These are phyloP conservation scores for Drosophila parabipectinata DNA, from an alignment of 1,140 invertebrate species.

Conservation along the genomic window DNA sequence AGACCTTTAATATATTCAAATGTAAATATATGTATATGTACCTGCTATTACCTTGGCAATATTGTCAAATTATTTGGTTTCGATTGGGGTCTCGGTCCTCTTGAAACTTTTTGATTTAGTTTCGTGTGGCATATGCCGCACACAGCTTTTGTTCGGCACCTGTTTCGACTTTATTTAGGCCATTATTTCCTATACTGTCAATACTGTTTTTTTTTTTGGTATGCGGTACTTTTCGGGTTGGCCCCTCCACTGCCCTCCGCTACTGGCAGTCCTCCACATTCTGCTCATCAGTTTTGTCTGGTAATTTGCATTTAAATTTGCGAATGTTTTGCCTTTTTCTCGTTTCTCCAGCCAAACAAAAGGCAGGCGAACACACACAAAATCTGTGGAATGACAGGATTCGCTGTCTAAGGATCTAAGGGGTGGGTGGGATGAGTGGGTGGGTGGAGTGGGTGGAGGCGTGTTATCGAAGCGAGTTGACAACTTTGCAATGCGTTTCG, in stretches of 20 bases:
- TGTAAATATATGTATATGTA: neutral
- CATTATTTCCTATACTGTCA: slow-evolving; percentile 75
- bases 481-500: slow-evolving; percentile 80
- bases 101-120: slow-evolving; percentile 31
- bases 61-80: slow-evolving; percentile 8
- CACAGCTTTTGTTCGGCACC: slow-evolving; percentile 11
- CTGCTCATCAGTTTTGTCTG: slow-evolving; percentile 53
- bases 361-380: slow-evolving; percentile 43
- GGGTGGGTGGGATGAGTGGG: neutral
- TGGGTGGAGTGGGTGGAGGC: slow-evolving; percentile 1
- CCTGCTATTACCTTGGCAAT: slow-evolving; percentile 1
- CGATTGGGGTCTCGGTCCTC: neutral
- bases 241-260: too few relatives aligned
- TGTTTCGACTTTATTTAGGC: slow-evolving; percentile 46
- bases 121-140: slow-evolving; percentile 58
- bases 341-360: slow-evolving; percentile 62
- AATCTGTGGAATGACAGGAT: slow-evolving; percentile 14
- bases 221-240: neutral
- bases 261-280: neutral
- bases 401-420: neutral
- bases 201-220: slow-evolving; percentile 36
- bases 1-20: neutral
- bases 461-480: slow-evolving; percentile 73
- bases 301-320: slow-evolving; percentile 82
- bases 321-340: slow-evolving; percentile 80